Evolutionary conservation across 2,113 vertebrate genomes (phyloP).

Genomic region (Amphiprion ocellaris): DNA sequence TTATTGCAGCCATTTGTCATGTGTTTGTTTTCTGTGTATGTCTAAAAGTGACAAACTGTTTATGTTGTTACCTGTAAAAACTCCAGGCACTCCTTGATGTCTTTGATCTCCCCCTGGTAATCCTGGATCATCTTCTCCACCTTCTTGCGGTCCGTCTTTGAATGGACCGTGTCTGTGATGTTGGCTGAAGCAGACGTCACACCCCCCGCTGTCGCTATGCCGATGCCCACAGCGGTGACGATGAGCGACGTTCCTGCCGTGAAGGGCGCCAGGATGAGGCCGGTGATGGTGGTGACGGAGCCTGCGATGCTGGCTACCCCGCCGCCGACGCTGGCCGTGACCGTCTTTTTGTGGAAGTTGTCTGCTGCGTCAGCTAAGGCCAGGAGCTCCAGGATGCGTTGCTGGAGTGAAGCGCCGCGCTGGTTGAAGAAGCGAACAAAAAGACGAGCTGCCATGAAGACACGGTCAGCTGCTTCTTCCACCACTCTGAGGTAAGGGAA

Average conservation of each 20-base stretch:
- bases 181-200: slow-evolving; percentile 84
- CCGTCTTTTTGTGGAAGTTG: slow-evolving; percentile 83
- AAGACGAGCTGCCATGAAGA: slow-evolving; percentile 83
- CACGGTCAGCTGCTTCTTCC: slow-evolving; percentile 80
- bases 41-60: background rate
- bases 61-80: slow-evolving; percentile 80
- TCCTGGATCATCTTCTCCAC: slow-evolving; percentile 85
- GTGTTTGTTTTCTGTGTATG: too few relatives aligned
- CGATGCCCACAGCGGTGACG: slow-evolving; percentile 84
- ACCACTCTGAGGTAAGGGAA: slow-evolving; percentile 67
- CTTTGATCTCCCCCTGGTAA: slow-evolving; percentile 81
- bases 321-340: slow-evolving; percentile 80
- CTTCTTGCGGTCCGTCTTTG: slow-evolving; percentile 83
- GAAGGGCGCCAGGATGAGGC: slow-evolving; percentile 84
- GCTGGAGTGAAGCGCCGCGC: slow-evolving; percentile 71
- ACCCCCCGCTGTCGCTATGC: slow-evolving; percentile 82
- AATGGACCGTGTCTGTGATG: slow-evolving; percentile 85
- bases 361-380: slow-evolving; percentile 78
- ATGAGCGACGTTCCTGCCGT: slow-evolving; percentile 84
- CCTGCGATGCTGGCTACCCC: slow-evolving; percentile 83
- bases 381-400: slow-evolving; percentile 77
- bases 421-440: slow-evolving; percentile 80
- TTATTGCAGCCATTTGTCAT: too few relatives aligned
- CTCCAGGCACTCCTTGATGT: slow-evolving; percentile 83
- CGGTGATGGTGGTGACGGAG: slow-evolving; percentile 85